Evolutionary conservation across 2,797 vertebrate species (phyloP).

Genomic region (Pseudochirops corinnae): DNA sequence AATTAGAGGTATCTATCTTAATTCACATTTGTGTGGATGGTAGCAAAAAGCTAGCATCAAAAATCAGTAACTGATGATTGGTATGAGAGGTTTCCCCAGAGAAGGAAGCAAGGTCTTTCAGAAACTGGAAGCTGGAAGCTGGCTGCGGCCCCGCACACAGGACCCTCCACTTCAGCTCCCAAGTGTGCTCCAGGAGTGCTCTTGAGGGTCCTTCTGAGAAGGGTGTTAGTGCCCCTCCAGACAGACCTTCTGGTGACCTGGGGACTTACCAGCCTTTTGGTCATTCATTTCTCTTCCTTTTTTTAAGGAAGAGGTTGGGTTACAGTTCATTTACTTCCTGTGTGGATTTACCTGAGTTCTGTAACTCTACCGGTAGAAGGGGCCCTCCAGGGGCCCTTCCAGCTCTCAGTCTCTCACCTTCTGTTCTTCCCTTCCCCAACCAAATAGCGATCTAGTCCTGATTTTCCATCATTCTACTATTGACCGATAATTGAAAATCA

Average conservation of each 20-base stretch:
- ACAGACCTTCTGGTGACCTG: neutral
- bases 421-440: neutral
- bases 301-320: neutral
- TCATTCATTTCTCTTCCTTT: neutral
- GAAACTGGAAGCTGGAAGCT: neutral
- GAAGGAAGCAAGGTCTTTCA: neutral
- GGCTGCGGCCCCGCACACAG: rapidly evolving
- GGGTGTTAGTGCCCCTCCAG: neutral
- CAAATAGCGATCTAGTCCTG: neutral
- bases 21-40: neutral
- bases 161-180: neutral
- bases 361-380: neutral
- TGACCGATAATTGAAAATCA: neutral
- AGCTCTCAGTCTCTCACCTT: neutral
- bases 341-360: neutral
- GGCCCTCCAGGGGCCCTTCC: neutral
- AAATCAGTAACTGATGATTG: neutral
- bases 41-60: neutral
- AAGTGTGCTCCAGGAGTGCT: neutral
- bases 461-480: neutral
- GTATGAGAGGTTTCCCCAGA: neutral
- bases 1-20: constrained; percentile 2
- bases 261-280: neutral
- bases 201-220: neutral
- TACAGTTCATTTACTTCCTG: neutral